phyloP scores from a whole-genome alignment of 2,888 invertebrate genomes.

The Glaucopsyche alexis region DNA sequence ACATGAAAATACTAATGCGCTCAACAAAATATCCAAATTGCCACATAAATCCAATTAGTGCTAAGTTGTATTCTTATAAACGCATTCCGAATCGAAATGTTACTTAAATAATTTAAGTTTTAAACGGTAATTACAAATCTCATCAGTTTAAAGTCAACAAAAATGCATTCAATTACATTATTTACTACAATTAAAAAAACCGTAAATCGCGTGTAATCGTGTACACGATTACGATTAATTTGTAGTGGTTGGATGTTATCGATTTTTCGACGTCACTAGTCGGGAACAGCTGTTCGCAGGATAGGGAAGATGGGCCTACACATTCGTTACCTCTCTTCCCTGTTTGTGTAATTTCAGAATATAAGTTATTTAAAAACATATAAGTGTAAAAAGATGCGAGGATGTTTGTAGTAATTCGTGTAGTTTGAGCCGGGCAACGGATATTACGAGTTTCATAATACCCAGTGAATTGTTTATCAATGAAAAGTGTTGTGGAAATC shows the following conservation, averaged over 20 bases:
- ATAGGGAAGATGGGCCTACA: slow-evolving; percentile 48
- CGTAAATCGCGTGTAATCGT: slow-evolving; percentile 3
- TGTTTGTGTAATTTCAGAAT: neutral
- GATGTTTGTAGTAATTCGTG: neutral
- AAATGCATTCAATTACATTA: neutral
- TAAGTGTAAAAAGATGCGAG: slow-evolving; percentile 8
- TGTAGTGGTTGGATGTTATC: slow-evolving; percentile 55
- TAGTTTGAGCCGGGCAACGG: slow-evolving; percentile 2
- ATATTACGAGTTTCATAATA: slow-evolving; percentile 28
- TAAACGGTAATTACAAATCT: neutral
- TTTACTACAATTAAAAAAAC: neutral
- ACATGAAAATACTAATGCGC: slow-evolving; percentile 32
- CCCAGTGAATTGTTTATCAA: slow-evolving; percentile 30
- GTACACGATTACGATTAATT: slow-evolving; percentile 31
- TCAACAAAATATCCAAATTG: slow-evolving; percentile 42
- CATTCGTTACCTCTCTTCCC: slow-evolving; percentile 9
- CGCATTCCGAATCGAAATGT: neutral
- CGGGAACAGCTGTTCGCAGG: slow-evolving; percentile 71
- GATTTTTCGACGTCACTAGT: slow-evolving; percentile 63
- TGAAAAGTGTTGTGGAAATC: slow-evolving; percentile 28
- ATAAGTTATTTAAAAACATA: neutral
- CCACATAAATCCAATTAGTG: neutral
- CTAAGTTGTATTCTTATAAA: neutral
- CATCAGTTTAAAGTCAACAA: neutral
- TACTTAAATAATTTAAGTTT: neutral